Base-by-base conservation (phyloP, 2,797 vertebrate species). In the Gadopsis marmoratus region DNA sequence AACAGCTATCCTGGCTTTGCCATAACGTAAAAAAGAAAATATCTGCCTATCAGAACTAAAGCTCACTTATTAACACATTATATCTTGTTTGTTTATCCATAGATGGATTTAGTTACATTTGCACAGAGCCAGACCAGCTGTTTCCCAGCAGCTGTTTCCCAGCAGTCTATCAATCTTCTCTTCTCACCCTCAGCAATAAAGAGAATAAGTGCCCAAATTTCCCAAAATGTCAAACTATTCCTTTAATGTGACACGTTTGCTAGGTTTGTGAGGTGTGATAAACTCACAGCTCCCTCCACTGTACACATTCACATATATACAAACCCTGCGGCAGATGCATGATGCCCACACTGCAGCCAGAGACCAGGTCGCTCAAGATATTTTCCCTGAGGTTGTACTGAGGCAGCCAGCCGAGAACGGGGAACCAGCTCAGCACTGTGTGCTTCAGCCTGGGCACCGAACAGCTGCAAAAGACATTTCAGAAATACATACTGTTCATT, bases 241-340 rank as follows among this genome's bases (percentile, higher is more conserved):
- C 35, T 71, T 56, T 29, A 29, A 10, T 53, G 17, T 21, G 10
- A 43, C 17, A 53, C 5, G 13, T 61, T 54, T 61, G 2, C 13
- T 55, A 41, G 6, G 8, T 41, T 39, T 71, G 23, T 26, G 13
- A 51, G 14, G 21, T 72, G 45, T 13, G n/a, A 41, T 51, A 12
- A 60, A 45, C 11, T 33, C 14, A 45, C 11, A 29, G 43, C 50
- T 70, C 39, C 16, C 4, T 43, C 26, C 8, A 26, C 14, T 66
- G 43, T 13, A n/a, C 23, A 75, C 11, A 59, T 72, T 53, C 17
- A n/a, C n/a, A n/a, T n/a, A 31, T 56, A 43, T 76, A 90, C 90
- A 56, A 63, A 98, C 98, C 97, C 89, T 99, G 97, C 1, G 98
- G 97, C 72, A 99, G 95, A 90, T 99, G 97, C 96, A 99, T 97